Base-by-base conservation (phyloP, 2,797 vertebrate genomes). In the Artibeus jamaicensis region DNA sequence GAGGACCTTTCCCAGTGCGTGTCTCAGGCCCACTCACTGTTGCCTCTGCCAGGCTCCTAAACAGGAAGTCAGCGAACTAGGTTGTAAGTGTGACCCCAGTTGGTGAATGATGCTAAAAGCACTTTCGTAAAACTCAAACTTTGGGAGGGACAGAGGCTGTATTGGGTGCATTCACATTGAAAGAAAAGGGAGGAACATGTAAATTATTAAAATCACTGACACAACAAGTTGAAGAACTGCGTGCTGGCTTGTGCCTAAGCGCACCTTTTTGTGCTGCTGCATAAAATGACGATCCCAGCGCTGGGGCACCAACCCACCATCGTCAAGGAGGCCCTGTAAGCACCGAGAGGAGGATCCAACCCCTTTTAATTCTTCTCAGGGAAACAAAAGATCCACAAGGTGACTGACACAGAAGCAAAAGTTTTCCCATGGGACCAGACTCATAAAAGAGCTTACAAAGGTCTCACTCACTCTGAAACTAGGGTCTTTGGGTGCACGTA, bases 1-100 rank as follows among this genome's bases (percentile, higher is more conserved):
- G 12, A 16, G 55, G 86, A 57, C 84, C 71, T 93, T 95, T 77
- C 65, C 84, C 74, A 97, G 94, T 88, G 62, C 84, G 46, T 44
- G 93, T 88, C 4, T 93, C 86, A 91, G 89, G 91, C 71, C 50
- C 50, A 12, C 37, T 74, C 65, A 9, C 14, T 59, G 42, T 74
- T 89, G 78, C 65, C 83, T 84, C 83, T 97, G 85, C 95, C 62
- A 85, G 93, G 37, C 83, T 85, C 67, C 92, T 95, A 97, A 95
- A 93, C 82, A 84, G 95, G 95, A 96, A 96, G 91, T 19, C 50
- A 50, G 57, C 16, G 46, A 70, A 46, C 34, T 10, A 26, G 68
- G 53, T 19, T 5, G 4, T 21, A 46, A 78, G 34, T 32, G 59
- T 14, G 32, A 59, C 39, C 48, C 32, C 22, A 10, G 26, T 9